Base-by-base conservation (phyloP, 1,140 invertebrate genomes). In the Ridgeia piscesae region DNA sequence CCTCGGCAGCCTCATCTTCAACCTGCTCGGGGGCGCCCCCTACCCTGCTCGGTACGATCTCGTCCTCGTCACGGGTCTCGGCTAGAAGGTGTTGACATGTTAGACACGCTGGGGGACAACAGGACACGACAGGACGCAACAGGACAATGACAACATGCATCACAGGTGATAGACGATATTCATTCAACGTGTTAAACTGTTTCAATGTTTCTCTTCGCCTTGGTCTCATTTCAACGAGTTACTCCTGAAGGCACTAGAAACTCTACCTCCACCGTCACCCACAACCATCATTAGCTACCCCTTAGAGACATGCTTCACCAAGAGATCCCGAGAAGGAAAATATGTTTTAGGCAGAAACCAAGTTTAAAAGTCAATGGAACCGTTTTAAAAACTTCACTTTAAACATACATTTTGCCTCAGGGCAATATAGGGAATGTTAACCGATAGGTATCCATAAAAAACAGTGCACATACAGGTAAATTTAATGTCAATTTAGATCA, bases 41-140 rank as follows among this genome's bases (percentile, higher is more conserved):
- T 17, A 34, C n/a, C 89, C 33, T 35, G 34, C 35, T 90, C 89
- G 89, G 89, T 90, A 90, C 89, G 33, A 90, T 90, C 17, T 90
- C 31, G 11, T 90, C 89, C 89, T 90, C 89, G 8, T 90, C 89
- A 2, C 4, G 34, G 34, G 6, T 90, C 34, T 34, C 35, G n/a
- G 58, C 58, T 77, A 77, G 58, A 77, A 77, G 58, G 58, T 2
- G 58, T 42, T 77, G 58, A 77, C 58, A 77, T 77, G 58, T 77
- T 77, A 77, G 58, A 77, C 58, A 77, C 58, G 27, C 17, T 8
- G 58, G 58, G 58, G 58, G 58, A 77, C 8, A 21, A 77, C 58
- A 77, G 58, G 17, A 77, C 58, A 77, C 42, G 17, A 77, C 58
- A 77, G 58, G 58, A 77, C 58, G 27, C 58, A 17, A 77, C 17